These are phyloP conservation scores for Beris chalybata DNA, from an alignment of 2,888 invertebrate genomes.

Conservation along the genomic window DNA sequence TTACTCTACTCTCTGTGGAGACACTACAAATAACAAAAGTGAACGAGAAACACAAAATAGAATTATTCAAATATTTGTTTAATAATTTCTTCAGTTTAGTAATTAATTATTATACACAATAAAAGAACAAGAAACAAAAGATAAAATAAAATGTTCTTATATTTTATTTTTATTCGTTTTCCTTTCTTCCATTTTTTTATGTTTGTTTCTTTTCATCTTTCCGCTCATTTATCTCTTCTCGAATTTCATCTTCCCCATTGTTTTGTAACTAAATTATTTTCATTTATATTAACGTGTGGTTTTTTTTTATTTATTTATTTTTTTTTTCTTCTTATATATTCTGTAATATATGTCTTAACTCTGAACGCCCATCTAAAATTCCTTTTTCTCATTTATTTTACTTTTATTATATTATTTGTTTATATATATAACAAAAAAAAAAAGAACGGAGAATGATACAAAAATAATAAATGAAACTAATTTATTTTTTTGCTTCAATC, in stretches of 20 bases:
- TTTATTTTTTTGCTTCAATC: constrained; percentile 11
- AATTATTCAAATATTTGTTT: no score
- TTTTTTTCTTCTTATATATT: constrained; percentile 12
- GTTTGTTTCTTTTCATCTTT: constrained; percentile 24
- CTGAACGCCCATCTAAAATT: background rate
- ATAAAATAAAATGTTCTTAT: constrained; percentile 13
- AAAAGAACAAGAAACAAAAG: no score
- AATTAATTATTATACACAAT: no score
- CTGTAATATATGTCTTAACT: constrained; percentile 4
- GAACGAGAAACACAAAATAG: no score
- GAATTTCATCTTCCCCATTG: constrained; percentile 1
- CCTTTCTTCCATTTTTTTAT: constrained; percentile 21
- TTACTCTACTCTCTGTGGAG: no score
- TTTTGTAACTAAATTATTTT: constrained; percentile 23
- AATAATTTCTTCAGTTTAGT: no score
- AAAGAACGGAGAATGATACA: background rate
- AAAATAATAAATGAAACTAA: no score
- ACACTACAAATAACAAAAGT: no score
- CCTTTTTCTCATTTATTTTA: constrained; percentile 3
- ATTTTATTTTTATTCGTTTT: constrained; percentile 27
- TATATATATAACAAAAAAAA: constrained; percentile 7
- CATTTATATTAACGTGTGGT: constrained; percentile 24
- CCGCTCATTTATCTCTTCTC: constrained; percentile 12
- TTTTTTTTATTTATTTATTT: constrained; percentile 18
- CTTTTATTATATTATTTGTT: constrained; percentile 2